Base-by-base conservation (phyloP, 1,140 invertebrate species). In the Diachasmimorpha longicaudata region DNA sequence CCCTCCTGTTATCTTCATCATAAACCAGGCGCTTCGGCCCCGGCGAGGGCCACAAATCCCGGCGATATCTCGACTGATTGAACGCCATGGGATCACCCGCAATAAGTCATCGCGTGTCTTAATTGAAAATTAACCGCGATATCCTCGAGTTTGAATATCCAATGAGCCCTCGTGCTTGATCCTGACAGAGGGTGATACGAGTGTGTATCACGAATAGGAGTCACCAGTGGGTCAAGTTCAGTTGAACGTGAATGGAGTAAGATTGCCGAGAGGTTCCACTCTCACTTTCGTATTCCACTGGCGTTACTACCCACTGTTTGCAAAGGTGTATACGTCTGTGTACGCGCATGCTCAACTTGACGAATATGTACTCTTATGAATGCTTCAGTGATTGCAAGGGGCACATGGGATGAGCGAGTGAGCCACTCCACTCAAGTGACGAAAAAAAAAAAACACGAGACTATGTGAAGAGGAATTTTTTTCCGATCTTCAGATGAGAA, bases 151-250 rank as follows among this genome's bases (percentile, higher is more conserved):
- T 11, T 42, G 39, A 42, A 42, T 19, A 6, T 52, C n/a, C 6
- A 52, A 52, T 52, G 39, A 52, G 14, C 16, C 3, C 48, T 19
- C 48, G 14, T 16, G 48, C 5, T 2, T 52, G 48, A 52, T 52
- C 1, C 14, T 13, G 48, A 52, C 14, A 8, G n/a, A 13, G 14
- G 48, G n/a, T 42, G 37, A 44, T 5, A 23, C 23, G 11, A 39
- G 31, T 25, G 16, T 69, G 23, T 19, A 46, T 69, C 23, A 68
- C 73, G 46, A 31, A 37, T 44, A 69, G 25, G n/a, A 68, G 44
- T 52, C 11, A 68, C 46, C 23, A 74, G 80, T 82, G 68, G 83
- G 82, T 84, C 82, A 84, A 84, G 83, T 84, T 83, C 79, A 84
- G 37, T 8, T 39, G 63, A 77, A 81, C 74, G 74, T 82, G 79